These are phyloP conservation scores for Microcebus griseorufus DNA, from an alignment of 2,113 vertebrate species.

Conservation along the genomic window DNA sequence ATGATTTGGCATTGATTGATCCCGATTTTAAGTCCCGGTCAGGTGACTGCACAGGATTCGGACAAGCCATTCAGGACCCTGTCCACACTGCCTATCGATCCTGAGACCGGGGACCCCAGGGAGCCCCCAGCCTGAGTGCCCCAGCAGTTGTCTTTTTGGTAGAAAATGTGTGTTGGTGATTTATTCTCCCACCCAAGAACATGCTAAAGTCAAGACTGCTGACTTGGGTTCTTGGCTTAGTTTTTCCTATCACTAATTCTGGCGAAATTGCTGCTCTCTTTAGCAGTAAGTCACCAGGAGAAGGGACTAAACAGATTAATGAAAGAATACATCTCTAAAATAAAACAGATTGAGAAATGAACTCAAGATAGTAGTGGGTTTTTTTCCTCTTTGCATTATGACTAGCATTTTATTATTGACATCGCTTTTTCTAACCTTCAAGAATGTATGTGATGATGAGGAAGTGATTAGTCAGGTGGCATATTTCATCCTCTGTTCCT, in stretches of 20 bases:
- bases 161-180: not conserved
- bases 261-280: not conserved
- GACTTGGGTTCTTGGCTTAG: not conserved
- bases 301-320: not conserved
- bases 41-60: too few species aligned
- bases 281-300: not conserved
- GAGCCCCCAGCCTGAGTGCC: accelerated
- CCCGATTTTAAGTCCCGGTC: not conserved
- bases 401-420: not conserved
- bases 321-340: not conserved
- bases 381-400: not conserved
- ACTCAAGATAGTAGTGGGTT: not conserved
- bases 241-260: not conserved
- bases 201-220: not conserved
- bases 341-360: not conserved
- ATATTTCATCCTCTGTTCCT: not conserved
- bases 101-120: not conserved
- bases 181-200: not conserved
- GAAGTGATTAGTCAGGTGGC: not conserved
- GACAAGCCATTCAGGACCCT: not conserved
- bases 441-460: not conserved
- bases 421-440: not conserved
- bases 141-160: not conserved
- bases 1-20: not conserved
- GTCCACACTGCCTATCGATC: accelerated